Conservation (phyloP, 2,797 vertebrate genomes). For the Echeneis naucrates region DNA sequence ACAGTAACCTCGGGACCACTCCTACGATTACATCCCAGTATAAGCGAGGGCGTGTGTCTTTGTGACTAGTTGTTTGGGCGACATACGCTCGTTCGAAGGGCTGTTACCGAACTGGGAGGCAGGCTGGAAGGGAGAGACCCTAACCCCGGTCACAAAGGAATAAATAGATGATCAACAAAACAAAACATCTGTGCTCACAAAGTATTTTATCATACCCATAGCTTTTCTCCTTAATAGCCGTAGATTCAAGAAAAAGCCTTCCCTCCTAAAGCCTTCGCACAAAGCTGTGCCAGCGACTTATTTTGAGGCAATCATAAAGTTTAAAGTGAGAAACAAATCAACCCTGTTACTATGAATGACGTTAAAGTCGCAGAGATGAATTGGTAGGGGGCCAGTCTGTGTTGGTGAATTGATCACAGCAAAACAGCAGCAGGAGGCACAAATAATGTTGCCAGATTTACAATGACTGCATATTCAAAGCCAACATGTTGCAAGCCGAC, state of each 20-base stretch:
- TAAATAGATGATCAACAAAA: constrained; percentile 21
- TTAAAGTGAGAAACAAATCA: not conserved
- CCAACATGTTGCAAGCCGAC: not conserved
- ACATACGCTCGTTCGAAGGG: constrained; percentile 6
- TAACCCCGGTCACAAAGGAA: constrained; percentile 22
- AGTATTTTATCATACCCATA: constrained; percentile 22
- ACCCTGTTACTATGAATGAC: constrained; percentile 9
- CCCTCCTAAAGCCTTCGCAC: constrained; percentile 10
- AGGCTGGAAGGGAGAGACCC: constrained; percentile 17
- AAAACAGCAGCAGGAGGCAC: constrained; percentile 36
- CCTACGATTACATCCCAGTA: not conserved
- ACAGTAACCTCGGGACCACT: constrained; percentile 30
- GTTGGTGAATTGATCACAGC: constrained; percentile 16
- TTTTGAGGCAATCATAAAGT: constrained; percentile 4
- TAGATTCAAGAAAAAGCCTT: constrained; percentile 19
- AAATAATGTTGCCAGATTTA: constrained; percentile 33
- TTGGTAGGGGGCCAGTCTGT: not conserved
- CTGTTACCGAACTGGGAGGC: constrained; percentile 56
- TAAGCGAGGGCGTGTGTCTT: constrained; percentile 22
- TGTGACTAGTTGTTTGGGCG: constrained; percentile 50
- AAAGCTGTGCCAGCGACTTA: not conserved
- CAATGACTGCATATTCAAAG: constrained; percentile 34
- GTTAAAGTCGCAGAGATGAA: constrained; percentile 13
- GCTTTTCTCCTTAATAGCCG: constrained; percentile 36
- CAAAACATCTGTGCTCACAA: constrained; percentile 10